These are phyloP conservation scores for Pituophis catenifer DNA, from an alignment of 2,113 vertebrate genomes.

Conservation along the genomic window DNA sequence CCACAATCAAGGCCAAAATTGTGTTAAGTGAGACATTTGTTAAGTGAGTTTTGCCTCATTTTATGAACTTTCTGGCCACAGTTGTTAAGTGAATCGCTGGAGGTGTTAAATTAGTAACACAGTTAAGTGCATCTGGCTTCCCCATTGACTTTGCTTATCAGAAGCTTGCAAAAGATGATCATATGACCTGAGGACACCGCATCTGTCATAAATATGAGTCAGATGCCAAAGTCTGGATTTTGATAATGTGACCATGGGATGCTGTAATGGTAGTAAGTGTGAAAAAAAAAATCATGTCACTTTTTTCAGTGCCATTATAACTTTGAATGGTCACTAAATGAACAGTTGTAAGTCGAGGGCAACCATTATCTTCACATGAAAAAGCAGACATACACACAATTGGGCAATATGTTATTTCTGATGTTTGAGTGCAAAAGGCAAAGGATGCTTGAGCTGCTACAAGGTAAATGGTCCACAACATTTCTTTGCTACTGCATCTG, in stretches of 20 bases:
- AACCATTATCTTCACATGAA: not conserved
- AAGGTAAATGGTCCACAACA: not conserved
- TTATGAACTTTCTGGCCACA: no score
- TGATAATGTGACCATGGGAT: not conserved
- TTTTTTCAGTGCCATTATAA: not conserved
- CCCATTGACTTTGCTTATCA: not conserved
- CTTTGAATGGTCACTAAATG: not conserved
- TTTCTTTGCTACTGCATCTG: not conserved
- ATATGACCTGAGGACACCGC: not conserved
- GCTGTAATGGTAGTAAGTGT: not conserved
- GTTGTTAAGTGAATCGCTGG: not conserved
- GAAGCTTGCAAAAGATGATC: not conserved
- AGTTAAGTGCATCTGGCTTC: not conserved
- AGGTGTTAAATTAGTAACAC: not conserved
- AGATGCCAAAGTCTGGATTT: not conserved
- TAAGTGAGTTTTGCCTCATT: no score
- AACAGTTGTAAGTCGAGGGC: not conserved
- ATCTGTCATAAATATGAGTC: not conserved
- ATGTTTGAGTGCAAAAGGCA: not conserved
- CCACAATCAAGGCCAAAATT: not conserved
- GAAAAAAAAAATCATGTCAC: not conserved
- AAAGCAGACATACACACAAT: not conserved
- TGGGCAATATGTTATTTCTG: not conserved
- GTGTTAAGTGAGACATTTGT: not conserved
- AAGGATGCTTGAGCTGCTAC: not conserved